Conservation (phyloP, 2,888 invertebrate species). For the Plutella xylostella region DNA sequence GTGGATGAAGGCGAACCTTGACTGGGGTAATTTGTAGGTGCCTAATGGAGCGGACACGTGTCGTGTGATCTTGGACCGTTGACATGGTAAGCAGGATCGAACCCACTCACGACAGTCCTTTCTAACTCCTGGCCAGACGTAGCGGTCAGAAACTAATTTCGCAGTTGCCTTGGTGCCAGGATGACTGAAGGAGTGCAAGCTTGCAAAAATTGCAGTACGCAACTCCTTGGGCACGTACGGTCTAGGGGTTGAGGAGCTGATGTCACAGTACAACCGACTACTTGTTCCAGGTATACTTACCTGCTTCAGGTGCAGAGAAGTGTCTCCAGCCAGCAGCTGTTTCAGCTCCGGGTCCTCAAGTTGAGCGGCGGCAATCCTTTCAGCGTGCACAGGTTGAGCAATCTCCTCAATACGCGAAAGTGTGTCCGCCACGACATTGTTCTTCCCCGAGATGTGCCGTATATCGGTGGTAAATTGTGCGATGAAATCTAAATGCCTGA, state of each 20-base stretch:
- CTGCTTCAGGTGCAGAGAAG: conserved; percentile 6
- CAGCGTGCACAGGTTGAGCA: neutral
- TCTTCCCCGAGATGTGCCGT: conserved; percentile 7
- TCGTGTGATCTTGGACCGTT: conserved; percentile 26
- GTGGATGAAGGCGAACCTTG: conserved; percentile 10
- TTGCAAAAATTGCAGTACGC: neutral
- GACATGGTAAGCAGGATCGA: conserved; percentile 24
- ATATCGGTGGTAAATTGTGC: conserved; percentile 15
- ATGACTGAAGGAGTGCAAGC: neutral
- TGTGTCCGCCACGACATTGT: conserved; percentile 16
- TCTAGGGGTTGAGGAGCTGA: neutral
- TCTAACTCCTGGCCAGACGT: conserved; percentile 29
- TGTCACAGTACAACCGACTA: conserved; percentile 20
- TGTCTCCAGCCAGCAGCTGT: neutral
- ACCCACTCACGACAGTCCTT: conserved; percentile 27
- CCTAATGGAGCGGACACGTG: conserved; percentile 20
- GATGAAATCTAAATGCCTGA: conserved; percentile 17
- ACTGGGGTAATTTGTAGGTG: conserved; percentile 10
- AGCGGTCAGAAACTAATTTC: conserved; percentile 1
- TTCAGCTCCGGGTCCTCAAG: conserved; percentile 6
- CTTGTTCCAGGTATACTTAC: conserved; percentile 4
- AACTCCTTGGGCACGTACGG: neutral
- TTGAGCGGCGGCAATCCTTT: conserved; percentile 7
- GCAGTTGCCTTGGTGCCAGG: conserved; percentile 2
- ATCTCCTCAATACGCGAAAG: conserved; percentile 24